A percentile compares a stretch with the other conserved stretches of the same genome.
These are phyloP conservation scores for Eupeodes latifasciatus DNA, from an alignment of 2,888 invertebrate species.

Conservation along the genomic window DNA sequence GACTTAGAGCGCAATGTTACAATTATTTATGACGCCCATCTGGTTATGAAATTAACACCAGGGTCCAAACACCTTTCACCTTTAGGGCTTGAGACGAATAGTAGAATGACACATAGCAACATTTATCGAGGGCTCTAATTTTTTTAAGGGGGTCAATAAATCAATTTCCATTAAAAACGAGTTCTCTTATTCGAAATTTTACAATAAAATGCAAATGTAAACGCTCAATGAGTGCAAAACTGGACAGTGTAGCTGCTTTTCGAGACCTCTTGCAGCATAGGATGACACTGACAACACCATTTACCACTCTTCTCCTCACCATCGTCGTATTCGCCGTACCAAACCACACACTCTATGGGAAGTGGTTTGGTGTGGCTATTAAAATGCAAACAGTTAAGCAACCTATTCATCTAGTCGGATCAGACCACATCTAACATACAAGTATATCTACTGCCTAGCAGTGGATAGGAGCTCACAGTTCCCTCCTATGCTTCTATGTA, in stretches of 20 bases:
- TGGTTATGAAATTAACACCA: constrained; percentile 44
- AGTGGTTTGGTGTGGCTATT: constrained; percentile 70
- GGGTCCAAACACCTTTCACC: constrained; percentile 38
- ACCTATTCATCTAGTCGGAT: constrained; percentile 68
- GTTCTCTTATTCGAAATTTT: neutral
- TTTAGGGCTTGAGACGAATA: neutral
- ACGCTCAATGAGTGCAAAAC: constrained; percentile 45
- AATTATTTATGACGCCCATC: constrained; percentile 14
- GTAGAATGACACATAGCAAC: neutral
- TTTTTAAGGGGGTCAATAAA: constrained; percentile 27
- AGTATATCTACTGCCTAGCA: constrained; percentile 14
- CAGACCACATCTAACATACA: constrained; percentile 64
- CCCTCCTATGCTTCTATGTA: neutral
- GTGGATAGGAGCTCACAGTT: constrained; percentile 29
- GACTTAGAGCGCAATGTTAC: constrained; percentile 31
- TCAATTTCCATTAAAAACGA: constrained; percentile 30
- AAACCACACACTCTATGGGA: constrained; percentile 49
- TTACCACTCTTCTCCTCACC: constrained; percentile 33
- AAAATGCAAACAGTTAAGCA: constrained; percentile 75
- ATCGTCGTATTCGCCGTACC: neutral
- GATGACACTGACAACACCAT: constrained; percentile 55
- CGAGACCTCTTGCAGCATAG: constrained; percentile 44
- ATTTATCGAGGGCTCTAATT: constrained; percentile 4
- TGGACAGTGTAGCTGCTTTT: constrained; percentile 45
- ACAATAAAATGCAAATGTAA: constrained; percentile 38